Evolutionary conservation across 2,888 invertebrate genomes (phyloP), one percentile per base, ranked within the genome.

Genomic region (Melolontha melolontha): DNA sequence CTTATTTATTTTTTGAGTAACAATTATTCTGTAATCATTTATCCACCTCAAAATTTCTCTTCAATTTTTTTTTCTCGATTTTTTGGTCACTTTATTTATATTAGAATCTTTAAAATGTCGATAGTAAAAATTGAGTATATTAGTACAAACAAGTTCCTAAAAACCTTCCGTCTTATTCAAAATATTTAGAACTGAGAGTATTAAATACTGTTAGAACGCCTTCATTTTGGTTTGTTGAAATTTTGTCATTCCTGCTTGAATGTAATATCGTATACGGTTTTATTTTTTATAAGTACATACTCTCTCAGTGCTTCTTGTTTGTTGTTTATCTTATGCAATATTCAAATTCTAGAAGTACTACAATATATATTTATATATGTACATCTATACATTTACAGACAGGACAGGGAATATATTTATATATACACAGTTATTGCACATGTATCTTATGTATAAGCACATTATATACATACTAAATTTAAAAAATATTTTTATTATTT

Each of bases 391-490:
- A 83, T 78, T 77, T 78, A 82, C 77, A 80, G 80, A 80, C 80
- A 79, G 71, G 79, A 76, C 74, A 73, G 57, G 57, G 51, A 52
- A 55, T 42, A 17, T 57, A 79, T 77, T 77, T 72, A 54, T 34
- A 81, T 81, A 79, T 82, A 82, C 81, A 82, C 77, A 80, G 79
- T 83, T 84, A 83, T 84, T 84, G 83, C 83, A 84, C 83, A 83
- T 82, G 80, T 77, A 34, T 34, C 34, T 34, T 34, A 34, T 34
- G 34, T 2, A 34, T 34, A 34, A 34, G 6, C 6, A 55, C 55
- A 55, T 41, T 40, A 39, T 39, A 16, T 41, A 55, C 14, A 55
- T 55, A 55, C 40, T 34, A 55, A 55, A n/a, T n/a, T n/a, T n/a
- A n/a, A n/a, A n/a, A n/a, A n/a, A n/a, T n/a, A n/a, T n/a, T n/a